Percentiles rank a stretch among this genome's conserved stretches.
These are phyloP conservation scores for Lagria hirta DNA, from an alignment of 2,888 invertebrate genomes.

Conservation along the genomic window DNA sequence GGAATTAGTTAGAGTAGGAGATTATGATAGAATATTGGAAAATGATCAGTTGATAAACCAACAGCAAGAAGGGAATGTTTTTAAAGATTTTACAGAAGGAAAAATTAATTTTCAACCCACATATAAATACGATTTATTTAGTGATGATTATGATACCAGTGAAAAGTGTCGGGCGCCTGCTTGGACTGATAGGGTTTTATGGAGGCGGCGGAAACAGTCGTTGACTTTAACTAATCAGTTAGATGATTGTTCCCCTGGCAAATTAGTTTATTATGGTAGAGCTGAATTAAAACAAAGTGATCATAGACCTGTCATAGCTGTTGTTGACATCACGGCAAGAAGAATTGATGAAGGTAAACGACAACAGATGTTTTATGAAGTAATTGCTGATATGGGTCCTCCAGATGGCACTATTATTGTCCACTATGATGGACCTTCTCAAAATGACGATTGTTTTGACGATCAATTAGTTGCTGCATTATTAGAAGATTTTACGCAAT, in stretches of 20 bases:
- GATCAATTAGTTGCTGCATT: conserved; percentile 78
- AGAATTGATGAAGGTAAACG: conserved; percentile 77
- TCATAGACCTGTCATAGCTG: conserved; percentile 92
- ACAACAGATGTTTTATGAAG: conserved; percentile 75
- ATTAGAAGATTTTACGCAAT: conserved; percentile 77
- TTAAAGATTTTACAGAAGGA: conserved; percentile 92
- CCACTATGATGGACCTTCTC: conserved; percentile 44
- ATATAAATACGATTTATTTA: conserved; percentile 98
- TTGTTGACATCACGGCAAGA: conserved; percentile 84
- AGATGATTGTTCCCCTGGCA: conserved; percentile 71
- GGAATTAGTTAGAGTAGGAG: conserved; percentile 73
- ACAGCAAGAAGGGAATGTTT: conserved; percentile 79
- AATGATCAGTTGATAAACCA: conserved; percentile 86
- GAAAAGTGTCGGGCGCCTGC: conserved; percentile 97
- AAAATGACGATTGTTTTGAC: conserved; percentile 67
- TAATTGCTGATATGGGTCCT: conserved; percentile 86
- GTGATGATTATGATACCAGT: conserved; percentile 98
- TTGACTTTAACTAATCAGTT: conserved; percentile 64
- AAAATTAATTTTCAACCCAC: conserved; percentile 91
- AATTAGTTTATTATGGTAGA: conserved; percentile 84
- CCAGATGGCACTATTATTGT: conserved; percentile 93
- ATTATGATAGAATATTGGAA: conserved; percentile 74
- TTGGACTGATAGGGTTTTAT: conserved; percentile 97
- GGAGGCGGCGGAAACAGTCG: conserved; percentile 78
- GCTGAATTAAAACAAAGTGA: conserved; percentile 97